phyloP scores from a whole-genome alignment of 2,797 vertebrate species.

The Natrix natrix region DNA sequence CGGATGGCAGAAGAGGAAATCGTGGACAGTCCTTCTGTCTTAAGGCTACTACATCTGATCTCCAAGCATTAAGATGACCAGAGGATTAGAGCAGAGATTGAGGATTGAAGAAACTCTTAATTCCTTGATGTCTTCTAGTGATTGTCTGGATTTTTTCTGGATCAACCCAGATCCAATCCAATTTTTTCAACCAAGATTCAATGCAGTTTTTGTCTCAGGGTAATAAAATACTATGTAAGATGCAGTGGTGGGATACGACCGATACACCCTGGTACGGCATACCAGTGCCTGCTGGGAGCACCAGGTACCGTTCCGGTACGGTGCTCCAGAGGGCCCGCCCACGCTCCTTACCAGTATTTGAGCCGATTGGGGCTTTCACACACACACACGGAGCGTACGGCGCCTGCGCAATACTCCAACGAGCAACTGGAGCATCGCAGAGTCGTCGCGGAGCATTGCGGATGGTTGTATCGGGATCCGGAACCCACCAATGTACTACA shows the following conservation, averaged over 20 bases:
- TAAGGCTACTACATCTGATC: not conserved
- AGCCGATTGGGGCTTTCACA: too few relatives aligned
- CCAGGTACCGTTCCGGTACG: too few relatives aligned
- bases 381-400: too few relatives aligned
- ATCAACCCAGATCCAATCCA: not conserved
- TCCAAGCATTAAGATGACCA: not conserved
- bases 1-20: not conserved
- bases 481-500: too few relatives aligned
- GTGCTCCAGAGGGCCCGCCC: too few relatives aligned
- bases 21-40: not conserved
- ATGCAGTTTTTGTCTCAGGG: not conserved
- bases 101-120: not conserved
- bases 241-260: not conserved
- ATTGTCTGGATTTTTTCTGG: not conserved
- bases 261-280: too few relatives aligned
- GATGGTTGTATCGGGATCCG: too few relatives aligned
- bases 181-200: not conserved
- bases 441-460: too few relatives aligned
- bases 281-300: too few relatives aligned
- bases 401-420: too few relatives aligned
- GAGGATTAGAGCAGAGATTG: not conserved
- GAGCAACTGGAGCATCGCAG: too few relatives aligned
- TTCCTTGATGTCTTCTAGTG: not conserved
- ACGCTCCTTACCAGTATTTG: too few relatives aligned
- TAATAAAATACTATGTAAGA: not conserved